Percentiles rank a stretch among this genome's conserved stretches.
phyloP scores from a whole-genome alignment of 2,888 invertebrate species.

The Schizotus pectinicornis region DNA sequence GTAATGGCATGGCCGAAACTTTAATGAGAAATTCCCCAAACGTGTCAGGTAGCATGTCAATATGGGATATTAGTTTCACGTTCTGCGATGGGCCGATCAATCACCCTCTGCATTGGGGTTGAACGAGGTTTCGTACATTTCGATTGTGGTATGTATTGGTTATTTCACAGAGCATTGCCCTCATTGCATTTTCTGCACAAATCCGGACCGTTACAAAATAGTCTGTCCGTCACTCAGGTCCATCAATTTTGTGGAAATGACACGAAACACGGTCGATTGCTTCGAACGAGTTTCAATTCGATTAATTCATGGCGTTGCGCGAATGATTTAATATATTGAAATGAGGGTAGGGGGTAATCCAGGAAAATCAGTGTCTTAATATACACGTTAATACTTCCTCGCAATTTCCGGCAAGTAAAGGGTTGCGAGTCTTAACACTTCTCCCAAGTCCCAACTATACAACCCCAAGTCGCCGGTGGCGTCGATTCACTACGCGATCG shows the following conservation, averaged over 20 bases:
- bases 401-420: slow-evolving; percentile 54
- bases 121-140: slow-evolving; percentile 36
- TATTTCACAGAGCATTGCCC: slow-evolving; percentile 55
- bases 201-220: slow-evolving; percentile 41
- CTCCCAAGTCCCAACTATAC: too few relatives aligned
- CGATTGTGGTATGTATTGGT: slow-evolving; percentile 49
- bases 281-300: slow-evolving; percentile 15
- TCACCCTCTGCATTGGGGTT: slow-evolving; percentile 40
- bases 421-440: slow-evolving; percentile 9
- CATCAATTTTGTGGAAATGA: slow-evolving; percentile 51
- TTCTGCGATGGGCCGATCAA: slow-evolving; percentile 39
- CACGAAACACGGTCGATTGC: slow-evolving; percentile 38
- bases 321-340: slow-evolving; percentile 21
- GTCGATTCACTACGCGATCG: too few relatives aligned
- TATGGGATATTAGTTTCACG: slow-evolving; percentile 34
- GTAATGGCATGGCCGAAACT: neutral
- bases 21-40: slow-evolving; percentile 10
- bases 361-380: slow-evolving; percentile 50
- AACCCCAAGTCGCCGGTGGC: too few relatives aligned
- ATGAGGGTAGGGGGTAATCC: slow-evolving; percentile 13
- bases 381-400: slow-evolving; percentile 57
- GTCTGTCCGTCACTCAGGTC: slow-evolving; percentile 38
- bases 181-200: slow-evolving; percentile 43
- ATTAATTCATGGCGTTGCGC: slow-evolving; percentile 22
- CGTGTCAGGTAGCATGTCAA: slow-evolving; percentile 29